Evolutionary conservation across 1,140 invertebrate genomes (phyloP), one percentile per base, ranked within the genome.

Genomic region (Belonocnema kinseyi): DNA sequence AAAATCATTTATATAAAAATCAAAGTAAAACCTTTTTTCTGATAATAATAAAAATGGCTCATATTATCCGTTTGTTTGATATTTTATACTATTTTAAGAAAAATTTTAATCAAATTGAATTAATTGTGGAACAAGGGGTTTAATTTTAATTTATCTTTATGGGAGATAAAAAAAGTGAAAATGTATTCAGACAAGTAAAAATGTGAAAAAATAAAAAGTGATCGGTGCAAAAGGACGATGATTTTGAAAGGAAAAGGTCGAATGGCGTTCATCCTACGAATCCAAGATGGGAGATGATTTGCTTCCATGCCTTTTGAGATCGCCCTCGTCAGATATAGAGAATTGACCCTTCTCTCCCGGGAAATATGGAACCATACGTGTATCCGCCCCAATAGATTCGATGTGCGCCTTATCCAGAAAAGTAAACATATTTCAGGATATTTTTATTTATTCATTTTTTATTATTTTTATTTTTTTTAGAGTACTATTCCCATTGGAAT

Each of bases 311-410:
- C 53, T 66, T 16, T 74, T 52, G 51, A 77, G 72, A 76, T 79
- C 80, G 79, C 78, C 80, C 78, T 81, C 74, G 75, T 78, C 74
- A 78, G 84, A 85, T 85, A 80, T 85, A 83, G 76, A 66, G 40
- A 87, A 87, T 87, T 82, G 83, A 85, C 83, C 61, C 61, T 66
- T 66, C 61, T 82, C 86, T 85, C 86, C 52, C 78, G 88, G 87
- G 87, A 88, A 88, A 90, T 88, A 87, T 77, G 79, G 79, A 83
- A 81, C 80, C 76, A 85, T 83, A 82, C 79, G 54, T 70, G 50
- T 56, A 72, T 76, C 61, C 61, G n/a, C 54, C 73, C 73, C 71
- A 73, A 75, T 77, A 75, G 52, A 21, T 71, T 66, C 33, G 21
- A 66, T 33, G 2, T 46, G 17, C 13, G 14, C 46, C 40, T 66